These are phyloP conservation scores for Syngnathus rostellatus DNA, from an alignment of 2,797 vertebrate species.

Conservation along the genomic window DNA sequence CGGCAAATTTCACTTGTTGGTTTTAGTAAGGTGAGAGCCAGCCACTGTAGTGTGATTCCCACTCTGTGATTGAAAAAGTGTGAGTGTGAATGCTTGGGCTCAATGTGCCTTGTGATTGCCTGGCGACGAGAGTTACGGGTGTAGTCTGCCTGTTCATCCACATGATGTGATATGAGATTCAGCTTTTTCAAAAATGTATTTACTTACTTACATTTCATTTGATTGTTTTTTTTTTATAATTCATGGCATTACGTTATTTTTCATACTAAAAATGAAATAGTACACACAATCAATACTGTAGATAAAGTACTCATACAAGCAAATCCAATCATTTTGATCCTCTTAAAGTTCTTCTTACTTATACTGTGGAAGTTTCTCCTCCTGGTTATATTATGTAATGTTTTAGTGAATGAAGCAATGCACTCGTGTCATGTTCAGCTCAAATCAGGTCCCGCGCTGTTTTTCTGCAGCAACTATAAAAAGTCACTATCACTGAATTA, in stretches of 20 bases:
- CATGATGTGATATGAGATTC: too few relatives aligned
- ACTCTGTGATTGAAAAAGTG: background rate
- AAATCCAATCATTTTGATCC: background rate
- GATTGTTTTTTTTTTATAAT: too few relatives aligned
- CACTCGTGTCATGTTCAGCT: background rate
- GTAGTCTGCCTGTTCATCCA: too few relatives aligned
- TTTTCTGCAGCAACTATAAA: constrained; percentile 11
- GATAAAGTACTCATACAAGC: too few relatives aligned
- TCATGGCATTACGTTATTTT: too few relatives aligned
- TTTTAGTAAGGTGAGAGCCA: background rate
- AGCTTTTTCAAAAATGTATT: too few relatives aligned
- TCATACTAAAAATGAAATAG: too few relatives aligned
- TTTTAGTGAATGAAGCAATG: constrained; percentile 8
- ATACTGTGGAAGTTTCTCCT: constrained; percentile 4
- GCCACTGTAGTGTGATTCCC: background rate
- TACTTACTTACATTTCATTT: too few relatives aligned
- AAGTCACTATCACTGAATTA: constrained; percentile 24
- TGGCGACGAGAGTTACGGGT: too few relatives aligned
- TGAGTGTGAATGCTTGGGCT: too few relatives aligned
- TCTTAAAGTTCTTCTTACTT: background rate
- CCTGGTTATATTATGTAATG: constrained; percentile 4
- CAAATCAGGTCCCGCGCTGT: background rate
- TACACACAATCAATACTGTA: too few relatives aligned
- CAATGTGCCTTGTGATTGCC: too few relatives aligned
- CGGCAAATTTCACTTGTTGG: background rate